Evolutionary conservation across 35 echinoderm and acorn worm species (phyloP), one percentile per base, ranked within the genome.

Genomic region (Lytechinus pictus): DNA sequence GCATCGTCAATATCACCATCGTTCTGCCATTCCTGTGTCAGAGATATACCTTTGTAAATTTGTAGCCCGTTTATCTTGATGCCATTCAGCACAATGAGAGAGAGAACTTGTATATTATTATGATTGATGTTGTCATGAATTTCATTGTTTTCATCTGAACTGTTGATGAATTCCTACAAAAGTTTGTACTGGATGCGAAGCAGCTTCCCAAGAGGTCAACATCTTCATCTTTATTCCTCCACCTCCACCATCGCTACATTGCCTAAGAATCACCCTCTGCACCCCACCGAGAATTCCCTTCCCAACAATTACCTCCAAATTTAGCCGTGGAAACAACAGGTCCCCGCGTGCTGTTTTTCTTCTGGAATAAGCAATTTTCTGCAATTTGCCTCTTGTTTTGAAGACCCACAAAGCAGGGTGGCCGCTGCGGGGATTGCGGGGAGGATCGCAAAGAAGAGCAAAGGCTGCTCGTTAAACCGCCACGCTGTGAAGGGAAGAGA

Each of bases 331-430:
- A 90, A 90, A 90, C 88, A 90, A 90, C 88, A 90, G 52, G 14
- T 51, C 52, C 52, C 28, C 28, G 29, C 88, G 52, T 54, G 88
- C 88, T 90, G 88, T 90, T 90, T 90, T 90, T 90, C 88, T 90
- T 90, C 52, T 54, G 29, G 88, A 90, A 90, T 90, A 90, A 54
- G 88, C 88, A 90, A 90, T 90, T 90, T 90, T 90, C 88, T 52
- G 88, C 52, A 90, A 90, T 90, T 90, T 90, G 88, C 29, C 88
- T 90, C 88, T 90, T 54, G 88, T 90, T 90, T 54, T 54, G 88
- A 90, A 24, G 66, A 24, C 66, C 66, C 66, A 79, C 66, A 79
- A 24, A 24, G 66, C 66, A 90, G 52, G 88, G 88, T 90, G 52
- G 88, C 14, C 28, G 88, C 88, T 44, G 16, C 88, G 28, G 88